phyloP scores from a whole-genome alignment of 2,888 invertebrate species.

The Argynnis bischoffii region DNA sequence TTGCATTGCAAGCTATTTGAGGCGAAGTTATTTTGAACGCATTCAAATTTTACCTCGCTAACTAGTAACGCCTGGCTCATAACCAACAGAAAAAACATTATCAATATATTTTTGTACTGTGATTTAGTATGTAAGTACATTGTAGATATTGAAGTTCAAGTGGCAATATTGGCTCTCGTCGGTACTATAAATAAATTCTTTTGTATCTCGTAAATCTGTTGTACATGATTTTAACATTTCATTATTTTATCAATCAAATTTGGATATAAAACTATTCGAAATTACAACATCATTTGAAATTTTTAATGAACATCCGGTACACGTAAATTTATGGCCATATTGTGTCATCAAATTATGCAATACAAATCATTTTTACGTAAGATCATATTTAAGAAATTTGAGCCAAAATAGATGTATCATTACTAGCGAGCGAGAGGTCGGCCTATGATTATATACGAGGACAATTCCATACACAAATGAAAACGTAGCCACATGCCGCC shows the following conservation, averaged over 20 bases:
- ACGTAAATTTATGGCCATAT: too few species aligned
- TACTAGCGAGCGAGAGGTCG: constrained; percentile 57
- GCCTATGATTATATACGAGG: constrained; percentile 6
- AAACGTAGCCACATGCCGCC: constrained; percentile 23
- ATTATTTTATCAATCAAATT: too few species aligned
- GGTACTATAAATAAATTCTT: neutral
- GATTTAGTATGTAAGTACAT: constrained; percentile 42
- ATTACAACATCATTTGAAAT: too few species aligned
- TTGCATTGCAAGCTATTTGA: constrained; percentile 54
- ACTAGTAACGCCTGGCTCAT: constrained; percentile 59
- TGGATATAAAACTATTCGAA: too few species aligned
- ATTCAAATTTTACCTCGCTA: constrained; percentile 51
- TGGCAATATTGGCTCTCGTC: neutral
- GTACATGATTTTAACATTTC: neutral
- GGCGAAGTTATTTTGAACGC: constrained; percentile 50
- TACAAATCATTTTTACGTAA: neutral
- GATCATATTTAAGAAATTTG: neutral
- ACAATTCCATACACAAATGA: constrained; percentile 43
- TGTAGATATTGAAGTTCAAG: constrained; percentile 21
- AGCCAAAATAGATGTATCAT: constrained; percentile 41
- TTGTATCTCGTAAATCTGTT: neutral
- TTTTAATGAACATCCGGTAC: too few species aligned
- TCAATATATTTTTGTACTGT: constrained; percentile 43
- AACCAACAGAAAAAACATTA: constrained; percentile 47
- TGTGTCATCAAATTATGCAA: too few species aligned